Evolutionary conservation across 2,797 vertebrate species (phyloP).

Genomic region (Natrix natrix): DNA sequence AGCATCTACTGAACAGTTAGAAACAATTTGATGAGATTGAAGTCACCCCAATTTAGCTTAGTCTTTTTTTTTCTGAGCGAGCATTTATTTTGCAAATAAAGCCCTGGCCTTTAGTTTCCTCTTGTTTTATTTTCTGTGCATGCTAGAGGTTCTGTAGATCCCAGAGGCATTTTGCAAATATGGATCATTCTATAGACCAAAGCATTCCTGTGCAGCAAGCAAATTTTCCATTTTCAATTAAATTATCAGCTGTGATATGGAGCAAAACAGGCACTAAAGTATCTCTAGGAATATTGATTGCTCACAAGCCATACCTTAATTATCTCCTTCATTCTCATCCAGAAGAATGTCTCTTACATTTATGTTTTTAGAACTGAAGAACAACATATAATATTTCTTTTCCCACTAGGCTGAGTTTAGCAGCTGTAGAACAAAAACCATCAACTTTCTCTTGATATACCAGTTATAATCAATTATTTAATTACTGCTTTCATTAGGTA

Average conservation of each 20-base stretch:
- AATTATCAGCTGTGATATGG: background rate
- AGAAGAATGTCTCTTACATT: background rate
- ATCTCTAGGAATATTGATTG: background rate
- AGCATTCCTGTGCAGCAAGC: background rate
- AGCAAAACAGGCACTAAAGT: background rate
- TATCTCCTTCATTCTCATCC: background rate
- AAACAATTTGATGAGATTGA: background rate
- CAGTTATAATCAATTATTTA: slow-evolving; percentile 14
- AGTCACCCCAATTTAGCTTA: background rate
- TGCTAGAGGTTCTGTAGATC: background rate
- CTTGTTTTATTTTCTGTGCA: background rate
- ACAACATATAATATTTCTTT: slow-evolving; percentile 22
- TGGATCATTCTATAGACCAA: background rate
- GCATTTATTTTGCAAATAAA: background rate
- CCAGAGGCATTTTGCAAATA: background rate
- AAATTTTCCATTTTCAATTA: background rate
- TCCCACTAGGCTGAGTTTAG: slow-evolving; percentile 22
- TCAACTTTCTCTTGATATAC: slow-evolving; percentile 13
- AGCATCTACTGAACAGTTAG: background rate
- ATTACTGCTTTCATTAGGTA: slow-evolving; percentile 32
- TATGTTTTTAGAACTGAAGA: background rate
- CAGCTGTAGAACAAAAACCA: slow-evolving; percentile 9
- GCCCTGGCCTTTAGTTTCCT: background rate
- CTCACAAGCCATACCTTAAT: background rate
- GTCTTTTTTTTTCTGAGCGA: background rate